Conservation (phyloP, 2,888 invertebrate species). For the Charanyca ferruginea region DNA sequence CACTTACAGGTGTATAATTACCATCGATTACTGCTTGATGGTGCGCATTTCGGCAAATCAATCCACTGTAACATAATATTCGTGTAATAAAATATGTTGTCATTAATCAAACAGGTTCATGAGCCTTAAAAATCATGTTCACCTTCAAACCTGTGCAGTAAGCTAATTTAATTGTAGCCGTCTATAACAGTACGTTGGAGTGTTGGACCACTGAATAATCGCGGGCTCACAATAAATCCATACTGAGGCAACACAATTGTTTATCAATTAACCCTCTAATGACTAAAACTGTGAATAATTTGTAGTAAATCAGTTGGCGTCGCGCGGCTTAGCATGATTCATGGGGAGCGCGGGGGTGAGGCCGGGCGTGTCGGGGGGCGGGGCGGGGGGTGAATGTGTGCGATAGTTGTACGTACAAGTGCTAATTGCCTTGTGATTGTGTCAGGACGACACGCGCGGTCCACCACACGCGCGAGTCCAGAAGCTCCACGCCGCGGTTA, state of each 20-base stretch:
- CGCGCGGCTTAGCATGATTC: conserved; percentile 55
- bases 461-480: conserved; percentile 6
- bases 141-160: conserved; percentile 21
- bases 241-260: conserved; percentile 59
- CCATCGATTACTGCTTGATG: conserved; percentile 25
- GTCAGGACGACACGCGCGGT: conserved; percentile 39
- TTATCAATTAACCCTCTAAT: conserved; percentile 61
- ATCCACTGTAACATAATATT: conserved; percentile 32
- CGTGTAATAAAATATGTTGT: conserved; percentile 41
- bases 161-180: conserved; percentile 28
- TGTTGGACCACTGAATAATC: conserved; percentile 45
- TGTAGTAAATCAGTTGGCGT: conserved; percentile 58
- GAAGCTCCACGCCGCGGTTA: conserved; percentile 11
- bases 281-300: conserved; percentile 67
- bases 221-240: conserved; percentile 61
- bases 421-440: conserved; percentile 65
- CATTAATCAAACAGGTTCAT: conserved; percentile 44
- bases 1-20: conserved; percentile 5
- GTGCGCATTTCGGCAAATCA: conserved; percentile 20
- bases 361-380: background rate
- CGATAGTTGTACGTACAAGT: conserved; percentile 54
- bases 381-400: background rate
- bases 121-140: conserved; percentile 44
- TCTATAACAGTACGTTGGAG: conserved; percentile 13
- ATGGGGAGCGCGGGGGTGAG: conserved; percentile 20